Evolutionary conservation across 1,140 invertebrate species (phyloP).

Genomic region (Pissodes strobi): DNA sequence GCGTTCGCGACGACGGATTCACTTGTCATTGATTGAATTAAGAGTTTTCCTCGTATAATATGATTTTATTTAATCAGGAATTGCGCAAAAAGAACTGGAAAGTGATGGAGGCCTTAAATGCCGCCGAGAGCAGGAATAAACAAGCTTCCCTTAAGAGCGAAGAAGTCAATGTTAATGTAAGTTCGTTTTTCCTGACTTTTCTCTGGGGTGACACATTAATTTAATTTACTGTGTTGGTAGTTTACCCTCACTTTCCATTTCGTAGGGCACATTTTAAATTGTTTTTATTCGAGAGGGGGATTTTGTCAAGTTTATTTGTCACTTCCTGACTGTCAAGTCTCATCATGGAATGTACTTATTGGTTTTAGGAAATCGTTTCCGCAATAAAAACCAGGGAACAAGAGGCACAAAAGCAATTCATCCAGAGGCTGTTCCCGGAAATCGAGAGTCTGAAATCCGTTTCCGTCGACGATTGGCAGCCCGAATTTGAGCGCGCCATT

Average conservation of each 20-base stretch:
- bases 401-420: slow-evolving; percentile 60
- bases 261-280: no score
- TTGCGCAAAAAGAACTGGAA: slow-evolving; percentile 85
- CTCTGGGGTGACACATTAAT: slow-evolving; percentile 6
- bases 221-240: slow-evolving; percentile 17
- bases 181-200: no score
- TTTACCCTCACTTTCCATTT: slow-evolving; percentile 48
- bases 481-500: slow-evolving; percentile 33
- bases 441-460: slow-evolving; percentile 55
- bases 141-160: slow-evolving; percentile 6
- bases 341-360: slow-evolving; percentile 15
- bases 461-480: slow-evolving; percentile 26
- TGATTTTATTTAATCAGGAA: no score
- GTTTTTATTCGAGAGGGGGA: no score
- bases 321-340: no score
- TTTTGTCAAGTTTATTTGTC: no score
- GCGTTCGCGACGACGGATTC: not conserved
- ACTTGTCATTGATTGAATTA: not conserved
- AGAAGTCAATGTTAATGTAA: no score
- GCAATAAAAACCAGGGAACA: slow-evolving; percentile 62
- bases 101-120: slow-evolving; percentile 83
- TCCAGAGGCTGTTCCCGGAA: slow-evolving; percentile 65
- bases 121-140: slow-evolving; percentile 57
- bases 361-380: slow-evolving; percentile 47
- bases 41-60: slow-evolving; percentile 41